Evolutionary conservation across 2,888 invertebrate genomes (phyloP).

Genomic region (Dastarcus helophoroides): DNA sequence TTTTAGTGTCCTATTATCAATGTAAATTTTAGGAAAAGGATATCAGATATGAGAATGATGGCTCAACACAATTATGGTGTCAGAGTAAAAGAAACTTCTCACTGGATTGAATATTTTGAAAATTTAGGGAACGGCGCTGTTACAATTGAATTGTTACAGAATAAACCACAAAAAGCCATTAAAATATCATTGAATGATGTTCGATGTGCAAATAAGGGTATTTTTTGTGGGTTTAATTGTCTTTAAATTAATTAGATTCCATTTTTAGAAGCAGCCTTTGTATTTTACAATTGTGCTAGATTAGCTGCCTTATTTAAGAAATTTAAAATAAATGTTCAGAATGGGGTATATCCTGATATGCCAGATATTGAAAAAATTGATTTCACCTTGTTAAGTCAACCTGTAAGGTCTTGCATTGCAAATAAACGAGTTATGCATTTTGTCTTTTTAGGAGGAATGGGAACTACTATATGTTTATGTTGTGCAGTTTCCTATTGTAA

Average conservation of each 20-base stretch:
- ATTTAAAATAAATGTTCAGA: slow-evolving; percentile 45
- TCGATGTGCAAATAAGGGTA: slow-evolving; percentile 23
- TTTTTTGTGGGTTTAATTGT: slow-evolving; percentile 10
- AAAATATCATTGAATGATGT: slow-evolving; percentile 37
- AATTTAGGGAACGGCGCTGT: slow-evolving; percentile 55
- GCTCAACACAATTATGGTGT: slow-evolving; percentile 58
- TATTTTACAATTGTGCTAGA: slow-evolving; percentile 68
- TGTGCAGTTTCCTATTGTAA: slow-evolving; percentile 49
- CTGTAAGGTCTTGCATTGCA: slow-evolving; percentile 49
- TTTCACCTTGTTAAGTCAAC: slow-evolving; percentile 50
- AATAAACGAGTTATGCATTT: slow-evolving; percentile 5
- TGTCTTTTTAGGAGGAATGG: slow-evolving; percentile 70
- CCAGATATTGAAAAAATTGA: slow-evolving; percentile 48
- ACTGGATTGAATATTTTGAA: slow-evolving; percentile 44
- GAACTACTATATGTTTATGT: slow-evolving; percentile 55
- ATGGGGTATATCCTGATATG: slow-evolving; percentile 48
- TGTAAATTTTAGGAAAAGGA: slow-evolving; percentile 40
- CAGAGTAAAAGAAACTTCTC: slow-evolving; percentile 38
- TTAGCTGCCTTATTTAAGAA: slow-evolving; percentile 53
- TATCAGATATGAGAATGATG: slow-evolving; percentile 51
- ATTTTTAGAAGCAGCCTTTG: slow-evolving; percentile 54
- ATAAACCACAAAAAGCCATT: slow-evolving; percentile 49
- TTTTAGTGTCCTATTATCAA: slow-evolving; percentile 7
- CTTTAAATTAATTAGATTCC: slow-evolving; percentile 4
- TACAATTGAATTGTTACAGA: slow-evolving; percentile 55